Evolutionary conservation across 2,797 vertebrate species (phyloP).

Genomic region (Ara ararauna): DNA sequence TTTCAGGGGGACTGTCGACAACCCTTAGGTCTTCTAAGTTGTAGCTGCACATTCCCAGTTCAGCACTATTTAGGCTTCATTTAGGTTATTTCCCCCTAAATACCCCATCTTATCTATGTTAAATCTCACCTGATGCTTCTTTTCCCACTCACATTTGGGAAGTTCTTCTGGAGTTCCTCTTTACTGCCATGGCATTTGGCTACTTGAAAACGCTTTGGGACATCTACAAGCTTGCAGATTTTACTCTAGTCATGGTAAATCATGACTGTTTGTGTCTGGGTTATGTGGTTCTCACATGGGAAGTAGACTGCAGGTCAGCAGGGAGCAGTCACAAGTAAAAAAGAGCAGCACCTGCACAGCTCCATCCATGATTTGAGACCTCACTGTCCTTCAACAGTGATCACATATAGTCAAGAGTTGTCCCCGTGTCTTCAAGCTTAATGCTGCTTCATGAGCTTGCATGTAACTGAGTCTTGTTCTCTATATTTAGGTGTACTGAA

Average conservation of each 20-base stretch:
- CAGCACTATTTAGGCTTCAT: not conserved
- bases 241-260: not conserved
- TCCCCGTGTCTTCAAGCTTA: not conserved
- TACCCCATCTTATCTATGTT: not conserved
- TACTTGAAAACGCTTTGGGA: not conserved
- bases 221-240: not conserved
- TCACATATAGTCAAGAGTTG: not conserved
- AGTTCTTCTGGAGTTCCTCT: not conserved
- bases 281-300: not conserved
- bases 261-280: not conserved
- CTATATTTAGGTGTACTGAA: not conserved
- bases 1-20: not conserved
- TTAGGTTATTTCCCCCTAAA: not conserved
- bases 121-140: not conserved
- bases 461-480: not conserved
- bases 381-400: fast-evolving
- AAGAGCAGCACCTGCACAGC: not conserved
- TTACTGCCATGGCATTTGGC: not conserved
- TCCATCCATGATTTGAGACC: not conserved
- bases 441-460: not conserved
- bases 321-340: not conserved
- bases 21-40: not conserved
- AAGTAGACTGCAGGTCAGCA: not conserved
- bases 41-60: not conserved
- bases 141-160: not conserved